Conservation (phyloP, 1,140 invertebrate species). For the Neodiprion pinetum region DNA sequence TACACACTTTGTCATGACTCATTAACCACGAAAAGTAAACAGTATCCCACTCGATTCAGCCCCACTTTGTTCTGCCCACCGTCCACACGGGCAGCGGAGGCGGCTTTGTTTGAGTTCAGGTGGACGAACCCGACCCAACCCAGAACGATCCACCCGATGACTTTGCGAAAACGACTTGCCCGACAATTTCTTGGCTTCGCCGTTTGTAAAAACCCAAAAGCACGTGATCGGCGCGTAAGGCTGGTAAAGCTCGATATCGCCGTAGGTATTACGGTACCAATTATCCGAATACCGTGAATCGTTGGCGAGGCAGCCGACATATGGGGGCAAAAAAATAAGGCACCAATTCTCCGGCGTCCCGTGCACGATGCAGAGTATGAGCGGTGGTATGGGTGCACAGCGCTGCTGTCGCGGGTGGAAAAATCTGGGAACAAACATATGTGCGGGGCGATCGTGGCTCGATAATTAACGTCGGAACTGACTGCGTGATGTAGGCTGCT, state of each 20-base stretch:
- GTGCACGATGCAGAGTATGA: not conserved
- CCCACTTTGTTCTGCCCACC: not conserved
- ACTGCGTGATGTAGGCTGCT: slow-evolving; percentile 18
- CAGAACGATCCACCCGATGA: too few relatives aligned
- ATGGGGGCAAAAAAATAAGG: not conserved
- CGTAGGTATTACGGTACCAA: not conserved
- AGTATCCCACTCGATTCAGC: slow-evolving; percentile 11
- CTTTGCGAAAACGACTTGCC: too few relatives aligned
- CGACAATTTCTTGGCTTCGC: too few relatives aligned
- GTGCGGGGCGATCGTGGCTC: slow-evolving; percentile 33
- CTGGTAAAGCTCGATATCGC: not conserved
- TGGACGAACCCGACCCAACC: too few relatives aligned
- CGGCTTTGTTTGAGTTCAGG: too few relatives aligned
- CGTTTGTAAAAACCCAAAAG: not conserved
- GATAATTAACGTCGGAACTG: slow-evolving; percentile 45
- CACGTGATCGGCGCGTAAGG: not conserved
- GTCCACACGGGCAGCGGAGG: too few relatives aligned
- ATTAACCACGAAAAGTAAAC: slow-evolving; percentile 46
- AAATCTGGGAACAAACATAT: slow-evolving; percentile 44
- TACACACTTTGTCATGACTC: slow-evolving; percentile 36
- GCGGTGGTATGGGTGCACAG: not conserved
- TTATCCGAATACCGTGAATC: not conserved
- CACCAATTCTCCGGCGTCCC: not conserved
- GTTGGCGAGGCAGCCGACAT: not conserved
- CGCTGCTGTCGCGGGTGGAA: slow-evolving; percentile 13